Conservation (phyloP, 2,888 invertebrate genomes). For the Philaethria dido region DNA sequence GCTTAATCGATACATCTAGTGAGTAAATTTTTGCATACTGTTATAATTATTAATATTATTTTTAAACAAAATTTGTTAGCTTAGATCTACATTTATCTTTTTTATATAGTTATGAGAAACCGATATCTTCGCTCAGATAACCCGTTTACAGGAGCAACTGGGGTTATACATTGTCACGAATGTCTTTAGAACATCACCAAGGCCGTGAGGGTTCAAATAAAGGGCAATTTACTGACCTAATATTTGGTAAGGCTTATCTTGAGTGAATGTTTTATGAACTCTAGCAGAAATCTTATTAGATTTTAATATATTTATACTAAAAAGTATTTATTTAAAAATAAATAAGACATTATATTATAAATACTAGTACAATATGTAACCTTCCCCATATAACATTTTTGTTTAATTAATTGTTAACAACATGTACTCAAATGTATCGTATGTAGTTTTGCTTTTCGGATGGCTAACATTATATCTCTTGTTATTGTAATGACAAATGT, state of each 20-base stretch:
- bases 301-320: not conserved
- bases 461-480: too few species aligned
- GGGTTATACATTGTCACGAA: conserved; percentile 46
- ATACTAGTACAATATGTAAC: too few species aligned
- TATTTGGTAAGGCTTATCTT: conserved; percentile 33
- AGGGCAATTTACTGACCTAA: conserved; percentile 49
- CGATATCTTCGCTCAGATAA: conserved; percentile 21
- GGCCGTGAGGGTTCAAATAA: conserved; percentile 49
- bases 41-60: not conserved
- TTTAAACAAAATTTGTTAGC: not conserved
- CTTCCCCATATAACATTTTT: too few species aligned
- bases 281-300: conserved; percentile 8
- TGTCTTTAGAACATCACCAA: conserved; percentile 47
- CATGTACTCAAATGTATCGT: too few species aligned
- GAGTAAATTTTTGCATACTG: not conserved
- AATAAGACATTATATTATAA: too few species aligned
- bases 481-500: too few species aligned
- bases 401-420: too few species aligned
- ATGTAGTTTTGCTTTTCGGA: too few species aligned
- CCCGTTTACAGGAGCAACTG: conserved; percentile 27
- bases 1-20: not conserved
- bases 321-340: not conserved
- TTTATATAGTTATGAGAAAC: conserved; percentile 6
- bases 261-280: conserved; percentile 10
- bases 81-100: not conserved